Evolutionary conservation across 2,888 invertebrate species (phyloP), one percentile per base, ranked within the genome.

Genomic region (Plebejus melissa): DNA sequence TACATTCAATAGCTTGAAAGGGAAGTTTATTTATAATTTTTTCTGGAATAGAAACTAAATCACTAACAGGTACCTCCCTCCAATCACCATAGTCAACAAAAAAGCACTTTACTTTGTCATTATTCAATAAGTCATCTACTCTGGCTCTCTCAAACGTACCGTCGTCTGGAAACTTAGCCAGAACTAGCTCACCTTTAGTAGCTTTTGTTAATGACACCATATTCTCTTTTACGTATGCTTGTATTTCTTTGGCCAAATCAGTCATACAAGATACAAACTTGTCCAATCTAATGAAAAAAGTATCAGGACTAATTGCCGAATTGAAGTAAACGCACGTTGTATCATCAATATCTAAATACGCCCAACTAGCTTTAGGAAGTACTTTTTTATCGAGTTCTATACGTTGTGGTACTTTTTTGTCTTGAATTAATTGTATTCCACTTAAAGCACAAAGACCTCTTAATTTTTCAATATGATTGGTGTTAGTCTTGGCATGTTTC

Each of bases 1-100:
- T 84, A 84, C 96, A 96, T 84, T 95, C 95, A 58, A 96, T 95
- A 2, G 95, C 94, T 92, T 95, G 94, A 79, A 95, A 95, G 0
- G 96, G 96, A 77, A 96, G 82, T 81, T 90, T 89, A 3, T 83
- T 86, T 41, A 95, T 88, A 41, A 94, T 87, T 74, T 89, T 85
- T 36, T 94, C 90, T 0, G 94, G 90, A 38, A 96, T 91, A 71
- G 90, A 87, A 46, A 87, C 84, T 32, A 96, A 79, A 79, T 94
- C 86, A 4, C 87, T 82, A 4, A 83, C 79, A 0, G 86, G 78
- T 0, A 95, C 88, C 0, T 85, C 82, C 69, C 87, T 87, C 82
- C 88, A 92, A 82, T 95, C 95, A 0, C 95, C 96, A 81, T 94
- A 94, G 83, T 96, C 96, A 0, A 95, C 94, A 82, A 94, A 95